Conservation (phyloP, 2,888 invertebrate genomes). For the Zootermopsis nevadensis region DNA sequence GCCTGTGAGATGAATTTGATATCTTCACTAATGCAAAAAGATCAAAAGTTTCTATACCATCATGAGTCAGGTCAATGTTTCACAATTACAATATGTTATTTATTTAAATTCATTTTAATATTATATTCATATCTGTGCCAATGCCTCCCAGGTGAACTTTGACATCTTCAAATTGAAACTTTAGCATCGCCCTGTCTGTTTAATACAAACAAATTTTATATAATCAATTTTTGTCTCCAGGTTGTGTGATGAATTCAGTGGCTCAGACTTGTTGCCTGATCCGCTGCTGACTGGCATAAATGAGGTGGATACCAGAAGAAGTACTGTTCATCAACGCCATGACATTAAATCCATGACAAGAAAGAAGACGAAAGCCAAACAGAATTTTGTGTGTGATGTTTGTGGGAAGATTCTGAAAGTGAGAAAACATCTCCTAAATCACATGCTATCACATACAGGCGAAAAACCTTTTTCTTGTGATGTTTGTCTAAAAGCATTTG, state of each 20-base stretch:
- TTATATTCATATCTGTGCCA: no score
- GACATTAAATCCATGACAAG: neutral
- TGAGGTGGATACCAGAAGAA: neutral
- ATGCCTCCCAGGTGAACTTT: no score
- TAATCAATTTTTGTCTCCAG: neutral
- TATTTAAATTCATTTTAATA: no score
- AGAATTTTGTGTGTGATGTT: neutral
- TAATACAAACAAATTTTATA: no score
- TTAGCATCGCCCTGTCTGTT: no score
- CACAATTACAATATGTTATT: no score
- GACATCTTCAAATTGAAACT: no score
- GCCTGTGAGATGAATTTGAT: no score
- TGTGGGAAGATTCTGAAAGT: conserved; percentile 20
- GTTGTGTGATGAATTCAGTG: neutral
- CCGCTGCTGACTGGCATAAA: neutral
- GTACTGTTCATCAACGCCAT: neutral
- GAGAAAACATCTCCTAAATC: neutral
- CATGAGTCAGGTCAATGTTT: no score
- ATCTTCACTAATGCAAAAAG: no score
- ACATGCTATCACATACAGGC: conserved; percentile 17
- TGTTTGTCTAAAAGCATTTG: conserved; percentile 14
- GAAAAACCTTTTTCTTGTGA: conserved; percentile 25
- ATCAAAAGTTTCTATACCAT: no score
- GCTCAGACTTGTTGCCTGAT: neutral
- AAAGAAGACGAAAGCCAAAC: neutral